A percentile compares a stretch with the other conserved stretches of the same genome.
Conservation (phyloP, 2,888 invertebrate genomes). For the Zeuzera pyrina region DNA sequence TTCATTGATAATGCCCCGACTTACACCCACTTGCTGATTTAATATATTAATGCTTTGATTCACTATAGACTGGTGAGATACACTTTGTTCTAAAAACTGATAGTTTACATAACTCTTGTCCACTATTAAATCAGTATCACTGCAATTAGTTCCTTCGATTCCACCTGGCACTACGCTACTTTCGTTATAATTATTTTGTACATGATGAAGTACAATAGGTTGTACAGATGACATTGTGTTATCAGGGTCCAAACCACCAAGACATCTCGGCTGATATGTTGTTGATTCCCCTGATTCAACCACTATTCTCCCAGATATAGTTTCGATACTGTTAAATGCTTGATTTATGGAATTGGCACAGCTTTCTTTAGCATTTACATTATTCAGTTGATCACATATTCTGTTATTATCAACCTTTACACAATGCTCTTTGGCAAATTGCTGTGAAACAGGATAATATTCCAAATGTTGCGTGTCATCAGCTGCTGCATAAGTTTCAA, state of each 20-base stretch:
- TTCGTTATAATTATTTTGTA: conserved; percentile 48
- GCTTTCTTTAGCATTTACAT: conserved; percentile 34
- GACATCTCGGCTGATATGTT: conserved; percentile 49
- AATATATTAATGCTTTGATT: conserved; percentile 69
- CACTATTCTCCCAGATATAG: conserved; percentile 39
- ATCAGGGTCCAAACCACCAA: conserved; percentile 30
- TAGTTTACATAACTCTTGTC: conserved; percentile 65
- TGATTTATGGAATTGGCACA: conserved; percentile 29
- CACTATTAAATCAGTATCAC: conserved; percentile 49
- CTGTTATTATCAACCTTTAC: conserved; percentile 38
- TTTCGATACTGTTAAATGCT: conserved; percentile 41
- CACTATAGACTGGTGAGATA: conserved; percentile 65
- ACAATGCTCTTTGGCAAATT: conserved; percentile 39
- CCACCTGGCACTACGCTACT: conserved; percentile 45
- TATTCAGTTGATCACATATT: conserved; percentile 24
- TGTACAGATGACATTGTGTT: conserved; percentile 49
- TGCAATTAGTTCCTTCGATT: conserved; percentile 39
- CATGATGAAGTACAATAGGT: conserved; percentile 35
- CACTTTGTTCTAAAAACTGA: conserved; percentile 69
- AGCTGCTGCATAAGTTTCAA: conserved; percentile 31
- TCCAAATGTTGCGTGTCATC: conserved; percentile 39
- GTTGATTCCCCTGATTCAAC: conserved; percentile 36
- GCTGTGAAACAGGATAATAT: conserved; percentile 37
- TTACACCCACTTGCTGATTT: conserved; percentile 65
- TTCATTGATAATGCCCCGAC: conserved; percentile 46